Conservation (phyloP, 2,888 invertebrate species). For the Xestia xanthographa region DNA sequence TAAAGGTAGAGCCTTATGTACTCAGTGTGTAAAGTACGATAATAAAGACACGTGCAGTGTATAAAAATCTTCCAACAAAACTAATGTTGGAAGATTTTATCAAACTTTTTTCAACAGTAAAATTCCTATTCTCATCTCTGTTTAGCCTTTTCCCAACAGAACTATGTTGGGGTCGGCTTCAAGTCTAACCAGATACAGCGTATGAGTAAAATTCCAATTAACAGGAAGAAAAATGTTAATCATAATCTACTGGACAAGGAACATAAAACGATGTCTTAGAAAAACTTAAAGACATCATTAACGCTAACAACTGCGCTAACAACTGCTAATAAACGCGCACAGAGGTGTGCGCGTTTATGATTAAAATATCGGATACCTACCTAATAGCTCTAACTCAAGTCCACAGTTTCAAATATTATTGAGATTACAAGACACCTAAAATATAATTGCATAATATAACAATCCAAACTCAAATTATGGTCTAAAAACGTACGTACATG, state of each 20-base stretch:
- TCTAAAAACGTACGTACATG: constrained; percentile 63
- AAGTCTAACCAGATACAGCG: too few species aligned
- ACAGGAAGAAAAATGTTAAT: neutral
- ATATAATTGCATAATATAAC: constrained; percentile 58
- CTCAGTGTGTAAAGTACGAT: neutral
- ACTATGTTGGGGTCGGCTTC: too few species aligned
- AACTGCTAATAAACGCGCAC: too few species aligned
- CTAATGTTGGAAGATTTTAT: neutral
- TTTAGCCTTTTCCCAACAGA: too few species aligned
- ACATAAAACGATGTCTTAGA: neutral
- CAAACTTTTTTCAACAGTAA: neutral
- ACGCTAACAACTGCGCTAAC: neutral
- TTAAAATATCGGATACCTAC: too few species aligned
- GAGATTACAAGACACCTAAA: constrained; percentile 42
- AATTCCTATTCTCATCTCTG: neutral
- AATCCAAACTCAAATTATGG: constrained; percentile 56
- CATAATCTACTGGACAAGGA: neutral
- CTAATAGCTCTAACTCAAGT: too few species aligned
- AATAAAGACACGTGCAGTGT: neutral
- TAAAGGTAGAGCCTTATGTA: constrained; percentile 27
- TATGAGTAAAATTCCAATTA: neutral
- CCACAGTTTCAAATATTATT: constrained; percentile 28
- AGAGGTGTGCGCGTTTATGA: neutral
- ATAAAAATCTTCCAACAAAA: neutral
- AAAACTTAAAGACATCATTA: neutral